These are phyloP conservation scores for Thalassarche chlororhynchos DNA, from an alignment of 2,113 vertebrate genomes.

Conservation along the genomic window DNA sequence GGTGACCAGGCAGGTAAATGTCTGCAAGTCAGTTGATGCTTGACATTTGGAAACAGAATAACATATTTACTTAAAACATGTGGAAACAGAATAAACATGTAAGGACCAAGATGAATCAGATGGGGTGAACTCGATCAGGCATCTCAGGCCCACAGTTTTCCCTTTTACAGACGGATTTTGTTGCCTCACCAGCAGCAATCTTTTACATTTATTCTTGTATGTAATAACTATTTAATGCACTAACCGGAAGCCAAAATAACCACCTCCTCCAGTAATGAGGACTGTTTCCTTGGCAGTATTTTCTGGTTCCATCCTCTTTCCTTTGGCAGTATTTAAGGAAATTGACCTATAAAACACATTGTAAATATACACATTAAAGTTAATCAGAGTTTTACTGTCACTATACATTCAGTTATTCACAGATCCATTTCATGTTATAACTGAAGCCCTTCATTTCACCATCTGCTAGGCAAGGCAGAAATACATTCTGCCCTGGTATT, in stretches of 20 bases:
- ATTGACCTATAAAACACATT: neutral
- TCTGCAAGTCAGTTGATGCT: neutral
- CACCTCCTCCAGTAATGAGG: conserved; percentile 90
- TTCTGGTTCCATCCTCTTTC: conserved; percentile 47
- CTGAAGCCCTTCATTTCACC: rapidly evolving
- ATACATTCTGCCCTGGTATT: neutral
- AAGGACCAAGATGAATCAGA: no score
- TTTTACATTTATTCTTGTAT: neutral
- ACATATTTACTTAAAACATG: neutral
- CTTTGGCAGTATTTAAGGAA: neutral
- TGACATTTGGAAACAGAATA: neutral
- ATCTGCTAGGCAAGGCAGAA: neutral
- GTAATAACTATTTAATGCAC: neutral
- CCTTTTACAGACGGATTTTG: neutral
- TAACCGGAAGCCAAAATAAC: conserved; percentile 94
- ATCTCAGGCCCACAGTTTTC: neutral
- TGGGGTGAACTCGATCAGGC: neutral
- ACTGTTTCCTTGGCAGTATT: conserved; percentile 40
- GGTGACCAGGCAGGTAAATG: neutral
- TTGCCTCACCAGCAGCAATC: neutral
- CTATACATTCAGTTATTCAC: neutral
- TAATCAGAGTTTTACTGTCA: neutral
- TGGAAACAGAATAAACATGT: neutral
- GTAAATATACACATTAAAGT: neutral
- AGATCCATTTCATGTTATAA: neutral